Evolutionary conservation across 2,797 vertebrate genomes (phyloP).

Genomic region (Sebastes nivosus): DNA sequence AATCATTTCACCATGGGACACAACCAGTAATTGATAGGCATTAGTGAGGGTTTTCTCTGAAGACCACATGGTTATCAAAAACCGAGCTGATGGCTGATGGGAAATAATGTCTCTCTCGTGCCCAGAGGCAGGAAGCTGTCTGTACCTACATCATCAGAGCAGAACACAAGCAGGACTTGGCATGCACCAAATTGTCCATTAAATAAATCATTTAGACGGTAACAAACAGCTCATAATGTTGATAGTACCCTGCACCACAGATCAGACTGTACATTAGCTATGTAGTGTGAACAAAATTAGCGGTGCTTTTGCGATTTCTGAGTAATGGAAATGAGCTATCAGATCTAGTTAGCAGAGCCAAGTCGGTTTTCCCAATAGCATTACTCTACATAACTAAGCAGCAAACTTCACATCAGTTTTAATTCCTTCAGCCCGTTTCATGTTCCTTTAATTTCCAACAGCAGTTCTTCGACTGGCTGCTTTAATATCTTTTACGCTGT

Average conservation of each 20-base stretch:
- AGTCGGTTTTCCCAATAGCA: slow-evolving; percentile 34
- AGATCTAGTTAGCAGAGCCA: slow-evolving; percentile 44
- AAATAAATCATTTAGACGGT: slow-evolving; percentile 16
- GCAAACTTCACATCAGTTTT: slow-evolving; percentile 43
- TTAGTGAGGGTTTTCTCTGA: neutral
- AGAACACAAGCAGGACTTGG: neutral
- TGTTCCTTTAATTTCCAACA: slow-evolving; percentile 23
- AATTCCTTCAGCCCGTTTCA: slow-evolving; percentile 30
- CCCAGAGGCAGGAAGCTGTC: neutral
- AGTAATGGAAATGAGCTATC: slow-evolving; percentile 56
- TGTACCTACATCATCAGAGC: neutral
- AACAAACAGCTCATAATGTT: slow-evolving; percentile 6
- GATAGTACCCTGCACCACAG: neutral
- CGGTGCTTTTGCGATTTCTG: slow-evolving; percentile 19
- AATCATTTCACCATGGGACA: neutral
- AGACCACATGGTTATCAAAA: slow-evolving; percentile 3
- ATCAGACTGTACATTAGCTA: slow-evolving; percentile 8
- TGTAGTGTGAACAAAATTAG: slow-evolving; percentile 42
- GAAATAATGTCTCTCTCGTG: neutral
- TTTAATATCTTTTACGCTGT: neutral
- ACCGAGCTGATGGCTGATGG: neutral
- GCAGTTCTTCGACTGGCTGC: neutral
- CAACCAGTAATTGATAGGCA: neutral
- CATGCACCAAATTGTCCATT: neutral
- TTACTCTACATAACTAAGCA: slow-evolving; percentile 39